Base-by-base conservation (phyloP, 2,888 invertebrate species). In the Coronaproctus castanopsis region DNA sequence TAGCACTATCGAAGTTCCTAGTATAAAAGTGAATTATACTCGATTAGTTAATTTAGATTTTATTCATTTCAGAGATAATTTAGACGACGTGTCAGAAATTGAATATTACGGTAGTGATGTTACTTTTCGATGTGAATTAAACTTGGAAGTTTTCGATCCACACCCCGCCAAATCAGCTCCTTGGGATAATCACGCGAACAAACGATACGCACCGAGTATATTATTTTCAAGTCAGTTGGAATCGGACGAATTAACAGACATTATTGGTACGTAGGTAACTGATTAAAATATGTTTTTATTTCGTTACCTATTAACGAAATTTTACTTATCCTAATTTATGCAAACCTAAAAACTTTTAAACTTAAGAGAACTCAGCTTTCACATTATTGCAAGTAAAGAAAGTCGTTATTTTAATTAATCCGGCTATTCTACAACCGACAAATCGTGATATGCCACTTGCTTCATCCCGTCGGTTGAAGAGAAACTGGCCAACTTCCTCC, bases 181-280 rank as follows among this genome's bases (percentile, higher is more conserved):
- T 1, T 89, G 89, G 87, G 76, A 83, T 58, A 79, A 81, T 10
- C 82, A 83, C 67, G 78, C 73, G 66, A 69, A 73, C 1, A 73
- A 73, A 0, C 75, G 77, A 62, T 71, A 78, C 1, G 69, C 70
- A 60, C 74, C 79, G 1, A 75, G 77, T 62, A 75, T 82, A 0
- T 72, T 90, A 1, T 90, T 90, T 70, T 80, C 82, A 2, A 82
- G 85, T 0, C 81, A 81, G 59, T 71, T 87, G 59, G 90, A 90
- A 70, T 81, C 83, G 72, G 87, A 87, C 63, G 88, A 89, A 71
- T 83, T 84, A 67, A 76, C 85, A 23, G 88, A 89, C 67, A 87
- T 85, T 69, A 89, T 88, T 70, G 84, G 86, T 85, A 68, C 73
- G 68, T 66, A 22, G 23, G 51, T n/a, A 23, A 20, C 20, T 3